These are phyloP conservation scores for Athalia rosae DNA, from an alignment of 2,888 invertebrate genomes.

Conservation along the genomic window DNA sequence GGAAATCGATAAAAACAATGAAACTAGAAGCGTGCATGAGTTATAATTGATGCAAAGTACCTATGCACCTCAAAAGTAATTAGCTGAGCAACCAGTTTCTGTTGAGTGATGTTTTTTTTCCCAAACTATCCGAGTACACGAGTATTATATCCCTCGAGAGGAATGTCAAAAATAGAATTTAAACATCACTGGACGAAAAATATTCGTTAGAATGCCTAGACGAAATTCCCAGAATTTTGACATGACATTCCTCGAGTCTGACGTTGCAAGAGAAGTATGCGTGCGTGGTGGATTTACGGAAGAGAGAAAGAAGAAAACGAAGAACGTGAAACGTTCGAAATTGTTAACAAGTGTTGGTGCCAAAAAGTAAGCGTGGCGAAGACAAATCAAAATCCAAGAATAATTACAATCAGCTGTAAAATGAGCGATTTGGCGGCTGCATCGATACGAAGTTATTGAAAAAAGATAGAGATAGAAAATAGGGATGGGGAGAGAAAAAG, in stretches of 20 bases:
- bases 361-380: not conserved
- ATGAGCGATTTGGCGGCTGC: too few species aligned
- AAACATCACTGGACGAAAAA: not conserved
- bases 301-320: not conserved
- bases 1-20: too few species aligned
- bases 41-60: too few species aligned
- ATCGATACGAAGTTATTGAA: too few species aligned
- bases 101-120: too few species aligned
- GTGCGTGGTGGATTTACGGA: not conserved
- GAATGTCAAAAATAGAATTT: not conserved
- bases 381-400: not conserved
- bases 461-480: not conserved
- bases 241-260: conserved; percentile 17
- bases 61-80: too few species aligned
- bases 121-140: too few species aligned
- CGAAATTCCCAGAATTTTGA: conserved; percentile 28
- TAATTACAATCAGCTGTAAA: too few species aligned
- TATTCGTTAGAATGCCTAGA: not conserved
- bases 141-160: not conserved
- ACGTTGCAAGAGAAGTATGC: conserved; percentile 6
- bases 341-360: conserved; percentile 5
- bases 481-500: not conserved
- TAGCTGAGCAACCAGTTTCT: too few species aligned
- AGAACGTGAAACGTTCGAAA: not conserved
- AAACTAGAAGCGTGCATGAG: too few species aligned